Evolutionary conservation across 1,140 invertebrate species (phyloP), one percentile per base, ranked within the genome.

Genomic region (Venturia canescens): DNA sequence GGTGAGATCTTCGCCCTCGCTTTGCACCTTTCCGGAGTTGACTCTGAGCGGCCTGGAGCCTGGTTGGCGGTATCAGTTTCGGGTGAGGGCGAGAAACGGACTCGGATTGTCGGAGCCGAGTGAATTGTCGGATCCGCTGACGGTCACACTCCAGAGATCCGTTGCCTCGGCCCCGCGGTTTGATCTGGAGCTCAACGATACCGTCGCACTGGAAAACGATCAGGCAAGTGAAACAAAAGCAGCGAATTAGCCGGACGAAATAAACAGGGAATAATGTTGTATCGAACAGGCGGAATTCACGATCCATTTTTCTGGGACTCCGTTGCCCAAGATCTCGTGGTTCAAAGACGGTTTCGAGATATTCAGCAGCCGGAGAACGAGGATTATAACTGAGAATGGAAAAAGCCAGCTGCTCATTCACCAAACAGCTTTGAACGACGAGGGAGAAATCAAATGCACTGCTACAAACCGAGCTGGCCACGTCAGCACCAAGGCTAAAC

Each of bases 251-350:
- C 5, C 31, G 31, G 31, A 3, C 31, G 3, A 34, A 7, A 1
- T 44, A 11, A 11, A 13, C 38, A 44, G 13, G 1, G 11, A 9
- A 44, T 44, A 9, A 44, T 44, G 0, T 27, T 63, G 11, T 63
- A n/a, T 27, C 81, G 81, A 83, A 16, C 78, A 94, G 93, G 94
- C 95, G 4, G 96, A 97, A 87, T 97, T 98, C 85, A 94, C 94
- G 50, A 97, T 97, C 0, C 93, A 95, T 81, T 96, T 98, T 80
- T 92, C 94, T 15, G 98, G 98, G 1, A 94, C 94, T 34, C 98
- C 98, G 0, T 89, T 93, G 7, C 98, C 98, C 2, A 96, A 96
- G 84, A 94, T 99, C 27, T 95, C 95, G n/a, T 99, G 98, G 98
- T 98, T 96, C 90, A 97, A 97, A 89, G 96, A 98, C 88, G 96